These are phyloP conservation scores for Leptonema lineaticorne DNA, from an alignment of 1,140 invertebrate genomes.

Conservation along the genomic window DNA sequence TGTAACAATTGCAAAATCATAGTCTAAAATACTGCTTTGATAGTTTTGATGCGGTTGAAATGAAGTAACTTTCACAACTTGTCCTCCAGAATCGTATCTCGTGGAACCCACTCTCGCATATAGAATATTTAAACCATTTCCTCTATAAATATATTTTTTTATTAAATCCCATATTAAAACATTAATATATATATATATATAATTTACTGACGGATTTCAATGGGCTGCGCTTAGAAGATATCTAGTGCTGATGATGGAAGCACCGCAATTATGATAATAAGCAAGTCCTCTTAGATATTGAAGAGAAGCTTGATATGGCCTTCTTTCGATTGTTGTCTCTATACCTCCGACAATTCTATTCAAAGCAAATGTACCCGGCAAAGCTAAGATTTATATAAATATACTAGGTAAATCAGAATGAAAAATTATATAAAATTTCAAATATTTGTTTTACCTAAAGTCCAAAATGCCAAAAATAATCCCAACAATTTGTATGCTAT, in stretches of 20 bases:
- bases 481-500: too few relatives aligned
- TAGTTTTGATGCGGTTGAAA: constrained; percentile 46
- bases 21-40: constrained; percentile 46
- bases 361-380: neutral
- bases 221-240: constrained; percentile 57
- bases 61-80: constrained; percentile 40
- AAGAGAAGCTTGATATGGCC: constrained; percentile 46
- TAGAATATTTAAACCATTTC: neutral
- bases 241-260: constrained; percentile 47
- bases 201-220: constrained; percentile 46
- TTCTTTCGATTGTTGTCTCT: constrained; percentile 42
- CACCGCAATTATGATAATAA: constrained; percentile 47
- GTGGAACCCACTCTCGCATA: constrained; percentile 35
- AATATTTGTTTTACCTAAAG: too few relatives aligned
- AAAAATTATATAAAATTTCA: neutral
- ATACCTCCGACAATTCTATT: constrained; percentile 47
- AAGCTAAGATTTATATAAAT: neutral
- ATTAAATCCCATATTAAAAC: neutral
- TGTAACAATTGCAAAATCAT: constrained; percentile 53
- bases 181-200: neutral
- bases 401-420: too few relatives aligned
- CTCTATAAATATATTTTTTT: neutral
- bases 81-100: constrained; percentile 39
- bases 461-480: too few relatives aligned
- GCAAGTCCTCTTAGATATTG: constrained; percentile 37